Percentiles rank a stretch among this genome's conserved stretches.
Evolutionary conservation across 2,797 vertebrate species (phyloP).

Genomic region (Phoebastria nigripes): DNA sequence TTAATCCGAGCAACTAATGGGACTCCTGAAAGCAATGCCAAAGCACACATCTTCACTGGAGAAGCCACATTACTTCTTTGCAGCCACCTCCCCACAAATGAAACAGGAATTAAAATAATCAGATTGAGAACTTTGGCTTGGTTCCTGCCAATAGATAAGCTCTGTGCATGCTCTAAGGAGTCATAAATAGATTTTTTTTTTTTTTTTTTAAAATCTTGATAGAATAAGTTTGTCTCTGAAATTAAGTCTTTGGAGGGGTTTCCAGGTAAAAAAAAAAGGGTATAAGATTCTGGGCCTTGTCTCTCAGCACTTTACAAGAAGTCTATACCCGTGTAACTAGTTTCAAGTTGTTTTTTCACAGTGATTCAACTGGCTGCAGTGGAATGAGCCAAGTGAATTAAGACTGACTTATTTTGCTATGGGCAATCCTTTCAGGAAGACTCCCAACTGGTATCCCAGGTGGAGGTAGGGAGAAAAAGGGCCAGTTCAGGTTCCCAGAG

Average conservation of each 20-base stretch:
- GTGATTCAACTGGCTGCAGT: background rate
- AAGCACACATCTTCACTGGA: slow-evolving; percentile 37
- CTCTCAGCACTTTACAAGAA: background rate
- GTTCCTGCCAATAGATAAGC: background rate
- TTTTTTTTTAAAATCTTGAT: background rate
- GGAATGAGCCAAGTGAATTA: background rate
- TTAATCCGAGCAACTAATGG: slow-evolving; percentile 60
- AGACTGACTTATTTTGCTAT: background rate
- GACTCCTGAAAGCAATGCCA: slow-evolving; percentile 43
- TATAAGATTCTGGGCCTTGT: background rate
- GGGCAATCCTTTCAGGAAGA: background rate
- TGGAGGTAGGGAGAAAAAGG: background rate
- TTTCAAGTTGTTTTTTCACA: background rate
- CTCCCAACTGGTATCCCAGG: background rate
- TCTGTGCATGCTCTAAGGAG: background rate
- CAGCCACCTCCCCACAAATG: background rate
- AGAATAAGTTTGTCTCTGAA: background rate
- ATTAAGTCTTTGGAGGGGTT: background rate
- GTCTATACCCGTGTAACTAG: background rate
- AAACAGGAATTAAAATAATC: background rate
- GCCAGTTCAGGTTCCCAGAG: background rate
- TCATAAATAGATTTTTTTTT: background rate
- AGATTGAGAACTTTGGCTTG: background rate
- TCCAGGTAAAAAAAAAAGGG: background rate
- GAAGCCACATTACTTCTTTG: background rate